These are phyloP conservation scores for Orussus abietinus DNA, from an alignment of 1,140 invertebrate species.

Conservation along the genomic window DNA sequence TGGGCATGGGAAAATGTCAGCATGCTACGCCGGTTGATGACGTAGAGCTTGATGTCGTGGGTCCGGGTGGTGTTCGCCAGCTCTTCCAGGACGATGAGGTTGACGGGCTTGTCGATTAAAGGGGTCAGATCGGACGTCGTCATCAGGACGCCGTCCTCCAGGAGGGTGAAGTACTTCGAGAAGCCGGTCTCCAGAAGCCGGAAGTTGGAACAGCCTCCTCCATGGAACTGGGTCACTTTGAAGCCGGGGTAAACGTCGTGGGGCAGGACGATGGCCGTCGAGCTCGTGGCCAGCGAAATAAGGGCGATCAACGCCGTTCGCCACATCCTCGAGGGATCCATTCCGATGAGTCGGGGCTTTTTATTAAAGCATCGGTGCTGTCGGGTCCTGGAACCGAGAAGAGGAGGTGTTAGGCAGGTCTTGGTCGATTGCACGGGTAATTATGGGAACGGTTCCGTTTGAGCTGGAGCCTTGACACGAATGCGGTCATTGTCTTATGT, in stretches of 20 bases:
- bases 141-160: constrained; percentile 86
- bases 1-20: constrained; percentile 69
- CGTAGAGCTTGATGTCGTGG: constrained; percentile 75
- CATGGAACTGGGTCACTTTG: constrained; percentile 70
- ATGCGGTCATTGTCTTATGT: no score
- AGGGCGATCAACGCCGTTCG: constrained; percentile 1
- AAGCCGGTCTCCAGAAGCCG: constrained; percentile 71
- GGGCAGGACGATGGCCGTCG: constrained; percentile 57
- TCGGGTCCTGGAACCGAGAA: neutral
- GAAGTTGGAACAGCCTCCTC: constrained; percentile 57
- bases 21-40: constrained; percentile 76
- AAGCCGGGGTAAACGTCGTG: constrained; percentile 83
- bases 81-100: constrained; percentile 76
- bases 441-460: no score
- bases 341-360: constrained; percentile 5
- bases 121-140: constrained; percentile 79
- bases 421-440: no score
- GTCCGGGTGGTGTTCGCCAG: constrained; percentile 72
- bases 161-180: constrained; percentile 78
- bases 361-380: constrained; percentile 36
- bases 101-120: constrained; percentile 73
- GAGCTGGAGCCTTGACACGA: no score
- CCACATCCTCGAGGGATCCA: constrained; percentile 32
- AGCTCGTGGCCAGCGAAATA: constrained; percentile 1
- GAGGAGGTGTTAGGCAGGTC: neutral